Evolutionary conservation across 2,113 vertebrate genomes (phyloP), one percentile per base, ranked within the genome.

Genomic region (Myxocyprinus asiaticus): DNA sequence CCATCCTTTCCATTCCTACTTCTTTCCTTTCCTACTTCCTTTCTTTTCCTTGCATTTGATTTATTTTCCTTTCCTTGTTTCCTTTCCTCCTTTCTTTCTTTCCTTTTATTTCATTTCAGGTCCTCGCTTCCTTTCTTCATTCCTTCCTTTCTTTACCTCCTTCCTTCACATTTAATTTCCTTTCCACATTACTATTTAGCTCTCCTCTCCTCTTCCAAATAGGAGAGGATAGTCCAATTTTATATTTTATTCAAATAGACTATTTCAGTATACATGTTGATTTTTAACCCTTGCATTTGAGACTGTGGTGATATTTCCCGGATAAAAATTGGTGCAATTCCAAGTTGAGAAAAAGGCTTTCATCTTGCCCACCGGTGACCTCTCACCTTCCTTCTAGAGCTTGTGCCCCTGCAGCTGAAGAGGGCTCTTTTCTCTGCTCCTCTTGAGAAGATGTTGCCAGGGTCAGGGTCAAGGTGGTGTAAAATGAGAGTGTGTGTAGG

Each of bases 401-500:
- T 15, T 3, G 55, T 72, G 58, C 58, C 71, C 61, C 58, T 63
- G 43, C 14, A 59, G 55, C 69, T 47, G 69, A 74, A 44, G 15
- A 62, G 71, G 45, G 15, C 71, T 74, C 71, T 74, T 62, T 74
- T 74, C 45, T 74, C 44, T 14, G 45, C 58, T 74, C 48, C 14
- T 76, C 61, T 76, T 53, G 61, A 76, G 62, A 17, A 76, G 59
- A 76, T 55, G 73, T 48, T 51, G 59, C 61, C 55, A 10, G 73
- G 61, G 47, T 65, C 73, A 65, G 73, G 73, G 62, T 76, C 59
- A 65, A 76, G 59, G 73, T 76, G 73, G 59, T 76, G 73, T 76
- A 76, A 76, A 76, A 76, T 64, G 47, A 76, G 88, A 70, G 81
- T 74, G 66, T 87, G 86, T 89, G 87, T 10, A 12, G 78, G 87